Percentiles rank a stretch among this genome's conserved stretches.
Conservation (phyloP, 2,797 vertebrate species). For the Dendrocincla fuliginosa region DNA sequence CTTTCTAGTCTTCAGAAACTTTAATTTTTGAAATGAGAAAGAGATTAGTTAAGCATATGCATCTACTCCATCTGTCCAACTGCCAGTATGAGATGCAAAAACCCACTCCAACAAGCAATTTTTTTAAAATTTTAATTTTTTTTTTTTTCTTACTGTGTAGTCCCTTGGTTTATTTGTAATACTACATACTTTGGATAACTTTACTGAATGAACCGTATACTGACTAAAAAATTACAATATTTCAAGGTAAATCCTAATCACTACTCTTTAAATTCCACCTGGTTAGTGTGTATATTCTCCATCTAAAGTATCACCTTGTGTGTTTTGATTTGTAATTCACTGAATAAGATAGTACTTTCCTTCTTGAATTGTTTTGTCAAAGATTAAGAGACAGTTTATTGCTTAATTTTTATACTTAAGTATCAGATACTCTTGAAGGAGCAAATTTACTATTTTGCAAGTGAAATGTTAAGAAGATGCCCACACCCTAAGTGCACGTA, state of each 20-base stretch:
- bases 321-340: neutral
- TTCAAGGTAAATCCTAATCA: neutral
- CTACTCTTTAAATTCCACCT: neutral
- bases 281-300: neutral
- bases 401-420: neutral
- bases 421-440: neutral
- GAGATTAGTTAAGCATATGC: neutral
- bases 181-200: neutral
- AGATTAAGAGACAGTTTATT: neutral
- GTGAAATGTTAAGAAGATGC: neutral
- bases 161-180: neutral
- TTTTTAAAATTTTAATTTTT: neutral
- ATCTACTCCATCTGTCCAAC: neutral
- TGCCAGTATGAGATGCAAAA: neutral
- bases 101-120: accelerated
- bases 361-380: neutral
- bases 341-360: neutral
- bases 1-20: neutral
- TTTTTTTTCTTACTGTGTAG: neutral
- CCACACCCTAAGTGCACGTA: neutral
- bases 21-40: neutral
- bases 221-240: neutral
- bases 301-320: neutral
- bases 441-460: neutral
- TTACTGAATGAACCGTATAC: neutral